A percentile compares a stretch with the other conserved stretches of the same genome.
These are phyloP conservation scores for Silurus aristotelis DNA, from an alignment of 2,797 vertebrate genomes.

Conservation along the genomic window DNA sequence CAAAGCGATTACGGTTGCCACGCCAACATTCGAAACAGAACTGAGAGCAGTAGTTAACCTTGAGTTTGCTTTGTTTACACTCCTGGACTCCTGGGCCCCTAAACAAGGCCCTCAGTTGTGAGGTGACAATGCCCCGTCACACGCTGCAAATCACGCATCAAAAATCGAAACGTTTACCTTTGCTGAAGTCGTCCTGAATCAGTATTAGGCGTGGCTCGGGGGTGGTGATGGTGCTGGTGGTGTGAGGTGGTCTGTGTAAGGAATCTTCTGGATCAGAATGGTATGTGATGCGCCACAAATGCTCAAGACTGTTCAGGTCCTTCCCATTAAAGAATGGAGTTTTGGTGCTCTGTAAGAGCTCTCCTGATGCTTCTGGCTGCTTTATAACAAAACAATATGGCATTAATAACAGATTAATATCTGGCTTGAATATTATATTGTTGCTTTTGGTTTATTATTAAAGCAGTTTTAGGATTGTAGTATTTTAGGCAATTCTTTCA, in stretches of 20 bases:
- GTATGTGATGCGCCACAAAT: constrained; percentile 26
- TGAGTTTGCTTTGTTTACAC: background rate
- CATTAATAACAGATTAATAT: background rate
- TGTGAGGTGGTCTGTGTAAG: constrained; percentile 29
- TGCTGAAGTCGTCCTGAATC: constrained; percentile 33
- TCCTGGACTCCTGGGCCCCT: no score
- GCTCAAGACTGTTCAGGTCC: constrained; percentile 58
- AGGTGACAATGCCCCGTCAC: background rate
- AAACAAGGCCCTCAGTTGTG: no score
- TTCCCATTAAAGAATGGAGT: constrained; percentile 59
- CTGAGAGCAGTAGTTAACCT: constrained; percentile 80
- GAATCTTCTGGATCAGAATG: constrained; percentile 34
- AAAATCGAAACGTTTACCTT: constrained; percentile 56
- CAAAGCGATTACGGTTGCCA: constrained; percentile 83
- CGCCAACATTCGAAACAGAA: constrained; percentile 90
- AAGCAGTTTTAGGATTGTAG: background rate
- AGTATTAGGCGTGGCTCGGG: background rate
- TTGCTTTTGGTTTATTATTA: background rate
- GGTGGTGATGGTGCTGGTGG: constrained; percentile 1
- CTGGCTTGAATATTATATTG: background rate
- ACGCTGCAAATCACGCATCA: background rate
- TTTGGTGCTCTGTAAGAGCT: constrained; percentile 42
- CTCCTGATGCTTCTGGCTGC: constrained; percentile 60
- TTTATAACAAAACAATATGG: background rate
- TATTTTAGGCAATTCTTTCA: background rate